Conservation (phyloP, 2,888 invertebrate species). For the Perizoma affinitatum region DNA sequence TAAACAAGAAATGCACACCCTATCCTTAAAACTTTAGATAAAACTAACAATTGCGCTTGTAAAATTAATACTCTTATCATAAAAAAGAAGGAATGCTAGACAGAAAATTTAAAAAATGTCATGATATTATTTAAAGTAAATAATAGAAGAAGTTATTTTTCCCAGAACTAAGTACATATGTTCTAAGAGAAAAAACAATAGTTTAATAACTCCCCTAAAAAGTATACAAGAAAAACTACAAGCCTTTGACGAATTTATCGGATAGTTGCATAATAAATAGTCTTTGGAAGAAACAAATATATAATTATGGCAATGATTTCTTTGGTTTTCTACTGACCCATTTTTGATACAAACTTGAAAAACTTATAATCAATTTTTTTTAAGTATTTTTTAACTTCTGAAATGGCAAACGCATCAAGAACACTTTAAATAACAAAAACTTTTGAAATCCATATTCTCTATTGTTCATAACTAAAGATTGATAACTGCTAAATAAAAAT, state of each 20-base stretch:
- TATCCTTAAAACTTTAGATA: neutral
- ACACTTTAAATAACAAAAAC: no score
- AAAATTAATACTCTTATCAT: neutral
- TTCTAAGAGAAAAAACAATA: no score
- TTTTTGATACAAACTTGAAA: neutral
- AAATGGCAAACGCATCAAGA: no score
- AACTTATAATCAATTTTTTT: no score
- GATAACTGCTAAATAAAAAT: constrained; percentile 13
- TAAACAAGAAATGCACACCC: constrained; percentile 16
- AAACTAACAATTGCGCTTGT: neutral
- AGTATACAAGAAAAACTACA: no score
- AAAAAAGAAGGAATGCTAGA: constrained; percentile 6
- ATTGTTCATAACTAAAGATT: neutral
- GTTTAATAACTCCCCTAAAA: no score
- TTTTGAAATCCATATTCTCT: no score
- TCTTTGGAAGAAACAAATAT: constrained; percentile 6
- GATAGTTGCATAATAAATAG: neutral
- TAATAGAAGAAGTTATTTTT: no score
- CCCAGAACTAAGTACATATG: no score
- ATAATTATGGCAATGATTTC: constrained; percentile 18
- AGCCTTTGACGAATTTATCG: no score
- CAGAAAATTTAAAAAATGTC: constrained; percentile 8
- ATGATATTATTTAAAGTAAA: no score
- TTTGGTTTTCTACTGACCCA: constrained; percentile 16
- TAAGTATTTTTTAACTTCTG: no score